A percentile compares a stretch with the other conserved stretches of the same genome.
Conservation (phyloP, 2,888 invertebrate species). For the Microctonus aethiopoides region DNA sequence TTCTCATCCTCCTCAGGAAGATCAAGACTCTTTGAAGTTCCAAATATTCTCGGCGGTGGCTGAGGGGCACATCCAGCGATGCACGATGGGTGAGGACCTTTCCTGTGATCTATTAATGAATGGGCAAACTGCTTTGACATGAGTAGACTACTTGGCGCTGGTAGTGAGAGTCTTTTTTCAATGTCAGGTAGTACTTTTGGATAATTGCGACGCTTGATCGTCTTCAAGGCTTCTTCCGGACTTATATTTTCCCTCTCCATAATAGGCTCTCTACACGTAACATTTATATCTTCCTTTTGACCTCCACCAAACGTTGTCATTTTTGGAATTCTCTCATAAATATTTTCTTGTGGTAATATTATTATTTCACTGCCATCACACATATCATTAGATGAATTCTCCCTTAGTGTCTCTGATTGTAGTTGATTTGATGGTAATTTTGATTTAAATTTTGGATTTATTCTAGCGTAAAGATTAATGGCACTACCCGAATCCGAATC, state of each 20-base stretch:
- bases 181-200: slow-evolving; percentile 89
- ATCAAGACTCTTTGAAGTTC: slow-evolving; percentile 54
- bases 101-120: slow-evolving; percentile 51
- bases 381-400: slow-evolving; percentile 27
- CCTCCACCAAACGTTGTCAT: slow-evolving; percentile 55
- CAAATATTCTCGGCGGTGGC: slow-evolving; percentile 79
- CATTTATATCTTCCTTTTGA: slow-evolving; percentile 73
- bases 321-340: slow-evolving; percentile 53
- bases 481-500: slow-evolving; percentile 63
- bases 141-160: slow-evolving; percentile 55
- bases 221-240: slow-evolving; percentile 78
- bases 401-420: slow-evolving; percentile 21
- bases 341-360: slow-evolving; percentile 45
- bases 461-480: slow-evolving; percentile 62
- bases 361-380: slow-evolving; percentile 36
- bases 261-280: slow-evolving; percentile 75
- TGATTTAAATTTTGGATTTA: slow-evolving; percentile 59
- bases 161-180: slow-evolving; percentile 62
- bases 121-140: slow-evolving; percentile 51
- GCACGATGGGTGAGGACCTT: slow-evolving; percentile 41
- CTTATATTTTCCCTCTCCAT: slow-evolving; percentile 67
- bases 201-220: slow-evolving; percentile 82
- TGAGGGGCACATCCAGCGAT: slow-evolving; percentile 64
- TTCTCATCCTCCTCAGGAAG: slow-evolving; percentile 56
- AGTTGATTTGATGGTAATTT: slow-evolving; percentile 47